Conservation (phyloP, 2,113 vertebrate genomes). For the Thalassarche chlororhynchos region DNA sequence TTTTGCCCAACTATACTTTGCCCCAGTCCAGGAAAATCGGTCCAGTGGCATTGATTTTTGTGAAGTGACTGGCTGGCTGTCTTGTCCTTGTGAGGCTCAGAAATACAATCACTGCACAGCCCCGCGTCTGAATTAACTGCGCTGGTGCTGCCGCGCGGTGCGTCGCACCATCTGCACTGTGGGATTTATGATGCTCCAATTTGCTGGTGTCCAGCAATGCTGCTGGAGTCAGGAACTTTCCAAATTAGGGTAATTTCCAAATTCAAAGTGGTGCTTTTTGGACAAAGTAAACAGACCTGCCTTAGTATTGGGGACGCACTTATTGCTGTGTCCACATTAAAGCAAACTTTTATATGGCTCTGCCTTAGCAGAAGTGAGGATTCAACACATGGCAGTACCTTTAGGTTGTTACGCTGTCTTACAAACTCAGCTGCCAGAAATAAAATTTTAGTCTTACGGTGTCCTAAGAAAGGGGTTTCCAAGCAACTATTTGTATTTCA, state of each 20-base stretch:
- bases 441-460: background rate
- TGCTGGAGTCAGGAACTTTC: background rate
- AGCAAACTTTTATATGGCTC: background rate
- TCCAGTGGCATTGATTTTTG: background rate
- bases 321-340: background rate
- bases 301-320: rapidly evolving
- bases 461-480: background rate
- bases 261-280: background rate
- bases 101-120: rapidly evolving
- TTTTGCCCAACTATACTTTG: background rate
- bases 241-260: background rate
- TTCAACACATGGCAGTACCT: background rate
- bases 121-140: background rate
- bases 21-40: background rate
- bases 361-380: background rate
- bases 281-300: background rate
- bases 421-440: background rate
- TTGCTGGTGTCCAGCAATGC: background rate
- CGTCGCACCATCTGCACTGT: background rate
- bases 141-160: background rate
- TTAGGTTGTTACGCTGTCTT: background rate
- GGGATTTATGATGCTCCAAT: background rate
- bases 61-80: background rate
- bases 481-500: background rate
- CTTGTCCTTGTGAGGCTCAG: background rate